A percentile compares a stretch with the other conserved stretches of the same genome.
These are phyloP conservation scores for Oreochromis niloticus DNA, from an alignment of 2,113 vertebrate species.

Conservation along the genomic window DNA sequence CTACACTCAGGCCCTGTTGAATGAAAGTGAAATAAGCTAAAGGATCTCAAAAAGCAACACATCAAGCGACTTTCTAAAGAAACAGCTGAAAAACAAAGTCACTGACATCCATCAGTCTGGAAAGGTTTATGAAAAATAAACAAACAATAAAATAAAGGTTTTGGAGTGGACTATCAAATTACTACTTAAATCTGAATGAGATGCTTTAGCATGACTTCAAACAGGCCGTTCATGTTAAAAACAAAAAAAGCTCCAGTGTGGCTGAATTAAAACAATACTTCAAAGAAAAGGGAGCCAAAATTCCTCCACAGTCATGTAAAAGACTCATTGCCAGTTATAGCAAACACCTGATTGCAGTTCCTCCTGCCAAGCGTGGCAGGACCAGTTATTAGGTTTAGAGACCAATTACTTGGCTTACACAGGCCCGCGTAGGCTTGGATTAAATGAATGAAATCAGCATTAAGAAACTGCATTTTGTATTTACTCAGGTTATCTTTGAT, in stretches of 20 bases:
- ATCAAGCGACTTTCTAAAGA: not conserved
- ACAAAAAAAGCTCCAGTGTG: not conserved
- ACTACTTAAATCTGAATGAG: not conserved
- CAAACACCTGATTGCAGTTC: not conserved
- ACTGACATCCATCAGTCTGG: not conserved
- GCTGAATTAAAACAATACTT: not conserved
- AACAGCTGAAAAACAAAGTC: not conserved
- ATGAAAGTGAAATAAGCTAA: not conserved
- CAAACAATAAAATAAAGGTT: not conserved
- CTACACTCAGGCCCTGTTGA: not conserved
- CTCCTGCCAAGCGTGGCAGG: accelerated
- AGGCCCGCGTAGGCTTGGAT: not conserved
- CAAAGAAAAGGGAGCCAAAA: not conserved
- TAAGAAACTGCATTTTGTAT: not conserved
- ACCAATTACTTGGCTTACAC: not conserved
- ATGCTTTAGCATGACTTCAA: not conserved
- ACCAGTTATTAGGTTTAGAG: not conserved
- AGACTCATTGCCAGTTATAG: not conserved
- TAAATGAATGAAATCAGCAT: not conserved
- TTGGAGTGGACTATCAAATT: not conserved
- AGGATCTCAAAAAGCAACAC: not conserved
- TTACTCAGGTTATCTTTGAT: not conserved
- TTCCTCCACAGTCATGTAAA: not conserved
- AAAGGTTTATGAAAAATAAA: not conserved
- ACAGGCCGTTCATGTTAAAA: not conserved